Percentiles rank a stretch among this genome's conserved stretches.
Conservation (phyloP, 2,888 invertebrate species). For the Tachina fera region DNA sequence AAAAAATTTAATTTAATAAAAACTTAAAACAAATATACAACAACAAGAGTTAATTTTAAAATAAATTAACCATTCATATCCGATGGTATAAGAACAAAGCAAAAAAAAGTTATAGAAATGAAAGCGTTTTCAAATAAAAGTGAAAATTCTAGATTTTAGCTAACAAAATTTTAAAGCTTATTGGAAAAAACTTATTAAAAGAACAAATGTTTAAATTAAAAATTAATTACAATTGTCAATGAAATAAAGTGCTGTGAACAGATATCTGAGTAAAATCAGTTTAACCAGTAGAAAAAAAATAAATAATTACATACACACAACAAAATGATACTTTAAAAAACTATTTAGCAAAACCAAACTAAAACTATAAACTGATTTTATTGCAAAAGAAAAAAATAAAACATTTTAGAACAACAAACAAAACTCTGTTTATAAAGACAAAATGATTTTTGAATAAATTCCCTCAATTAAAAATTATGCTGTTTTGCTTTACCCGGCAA, state of each 20-base stretch:
- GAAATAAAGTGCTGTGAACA: conserved; percentile 75
- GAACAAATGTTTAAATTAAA: conserved; percentile 35
- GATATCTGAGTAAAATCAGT: conserved; percentile 72
- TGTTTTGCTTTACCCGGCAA: conserved; percentile 26
- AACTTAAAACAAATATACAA: conserved; percentile 41
- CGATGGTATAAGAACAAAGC: neutral
- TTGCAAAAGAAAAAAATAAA: conserved; percentile 41
- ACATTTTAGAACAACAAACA: conserved; percentile 21
- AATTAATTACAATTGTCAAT: conserved; percentile 73
- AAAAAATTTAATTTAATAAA: conserved; percentile 23
- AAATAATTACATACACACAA: conserved; percentile 51
- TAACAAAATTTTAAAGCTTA: conserved; percentile 17
- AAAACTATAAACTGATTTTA: conserved; percentile 61
- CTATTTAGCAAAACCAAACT: neutral
- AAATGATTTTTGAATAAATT: conserved; percentile 20
- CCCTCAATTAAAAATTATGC: conserved; percentile 10
- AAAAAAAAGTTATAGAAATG: neutral
- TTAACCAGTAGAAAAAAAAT: conserved; percentile 65
- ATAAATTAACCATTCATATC: conserved; percentile 4
- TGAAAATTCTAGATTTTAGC: conserved; percentile 3
- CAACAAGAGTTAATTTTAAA: conserved; percentile 22
- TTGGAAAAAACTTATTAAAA: conserved; percentile 24
- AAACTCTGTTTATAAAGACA: conserved; percentile 51
- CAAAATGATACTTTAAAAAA: conserved; percentile 20
- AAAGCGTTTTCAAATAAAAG: neutral